Percentiles rank a stretch among this genome's conserved stretches.
These are phyloP conservation scores for Idris sp. DNA, from an alignment of 1,140 invertebrate genomes.

Conservation along the genomic window DNA sequence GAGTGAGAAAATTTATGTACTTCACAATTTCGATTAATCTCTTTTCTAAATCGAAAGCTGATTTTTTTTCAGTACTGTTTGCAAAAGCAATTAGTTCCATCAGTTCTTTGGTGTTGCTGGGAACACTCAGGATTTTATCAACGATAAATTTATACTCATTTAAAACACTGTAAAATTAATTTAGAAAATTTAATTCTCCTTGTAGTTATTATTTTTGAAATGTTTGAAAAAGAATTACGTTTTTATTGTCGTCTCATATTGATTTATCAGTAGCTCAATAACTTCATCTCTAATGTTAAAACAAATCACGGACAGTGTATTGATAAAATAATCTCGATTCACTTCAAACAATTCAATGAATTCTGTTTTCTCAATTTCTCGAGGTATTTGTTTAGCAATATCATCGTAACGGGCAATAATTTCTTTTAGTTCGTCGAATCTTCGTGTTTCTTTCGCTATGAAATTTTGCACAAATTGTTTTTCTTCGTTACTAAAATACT, in stretches of 20 bases:
- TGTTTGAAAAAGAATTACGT: no score
- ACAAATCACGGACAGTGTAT: constrained; percentile 83
- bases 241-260: constrained; percentile 87
- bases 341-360: constrained; percentile 93
- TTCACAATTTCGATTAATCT: constrained; percentile 83
- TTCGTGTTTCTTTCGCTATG: constrained; percentile 80
- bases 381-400: constrained; percentile 82
- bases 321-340: constrained; percentile 87
- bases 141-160: constrained; percentile 90
- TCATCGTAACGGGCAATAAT: constrained; percentile 83
- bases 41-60: constrained; percentile 87
- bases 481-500: constrained; percentile 78
- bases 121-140: constrained; percentile 86
- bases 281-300: constrained; percentile 84
- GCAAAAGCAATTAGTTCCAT: constrained; percentile 91
- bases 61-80: constrained; percentile 83
- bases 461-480: constrained; percentile 84
- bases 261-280: constrained; percentile 84
- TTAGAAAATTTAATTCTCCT: no score
- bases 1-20: constrained; percentile 86
- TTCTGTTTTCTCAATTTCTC: constrained; percentile 83
- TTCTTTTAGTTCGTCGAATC: constrained; percentile 83
- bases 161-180: constrained; percentile 81
- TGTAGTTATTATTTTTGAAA: no score
- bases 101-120: constrained; percentile 88